phyloP scores from a whole-genome alignment of 2,888 invertebrate genomes.

The Trachelus iudaicus region DNA sequence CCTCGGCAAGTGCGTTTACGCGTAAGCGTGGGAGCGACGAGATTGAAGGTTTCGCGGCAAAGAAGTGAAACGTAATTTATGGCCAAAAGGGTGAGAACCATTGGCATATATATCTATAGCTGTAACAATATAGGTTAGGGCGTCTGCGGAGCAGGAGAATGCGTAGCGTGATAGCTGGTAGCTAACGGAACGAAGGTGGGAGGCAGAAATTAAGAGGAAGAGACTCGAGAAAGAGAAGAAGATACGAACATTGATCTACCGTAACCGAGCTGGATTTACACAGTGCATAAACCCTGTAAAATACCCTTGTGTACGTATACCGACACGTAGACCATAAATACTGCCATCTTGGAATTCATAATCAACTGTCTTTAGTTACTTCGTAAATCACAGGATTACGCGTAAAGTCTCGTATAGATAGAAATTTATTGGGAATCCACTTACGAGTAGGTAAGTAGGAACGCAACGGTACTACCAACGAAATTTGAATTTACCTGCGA shows the following conservation, averaged over 20 bases:
- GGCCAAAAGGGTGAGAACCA: neutral
- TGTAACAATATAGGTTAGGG: neutral
- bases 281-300: neutral
- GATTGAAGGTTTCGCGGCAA: neutral
- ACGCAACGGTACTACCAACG: neutral
- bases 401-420: neutral
- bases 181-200: neutral
- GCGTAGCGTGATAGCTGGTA: neutral
- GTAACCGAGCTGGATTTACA: neutral
- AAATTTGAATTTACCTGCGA: neutral
- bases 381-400: neutral
- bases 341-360: constrained; percentile 1
- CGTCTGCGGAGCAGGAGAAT: neutral
- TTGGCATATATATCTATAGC: neutral
- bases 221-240: neutral
- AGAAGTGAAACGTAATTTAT: neutral
- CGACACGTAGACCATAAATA: neutral
- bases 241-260: neutral
- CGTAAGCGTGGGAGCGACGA: neutral
- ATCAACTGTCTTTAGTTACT: neutral
- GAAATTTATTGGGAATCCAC: neutral
- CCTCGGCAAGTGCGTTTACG: neutral
- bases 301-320: neutral
- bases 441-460: neutral
- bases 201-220: neutral